Evolutionary conservation across 1,140 invertebrate genomes (phyloP), one percentile per base, ranked within the genome.

Genomic region (Drosophila virilis): DNA sequence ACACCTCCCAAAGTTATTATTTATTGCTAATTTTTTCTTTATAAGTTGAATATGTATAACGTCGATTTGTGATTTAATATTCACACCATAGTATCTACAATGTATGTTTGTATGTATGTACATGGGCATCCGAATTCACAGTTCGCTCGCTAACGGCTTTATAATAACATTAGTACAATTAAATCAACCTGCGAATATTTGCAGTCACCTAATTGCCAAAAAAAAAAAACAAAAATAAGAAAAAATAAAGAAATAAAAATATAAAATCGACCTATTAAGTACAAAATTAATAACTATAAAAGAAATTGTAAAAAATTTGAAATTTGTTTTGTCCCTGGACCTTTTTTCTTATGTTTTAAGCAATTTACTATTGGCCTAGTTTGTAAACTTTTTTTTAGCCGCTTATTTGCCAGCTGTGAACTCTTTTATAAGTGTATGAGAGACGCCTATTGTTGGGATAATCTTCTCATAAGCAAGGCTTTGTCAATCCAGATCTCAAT

Each of bases 181-280:
- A 8, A 48, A 61, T 37, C 13, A 60, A 17, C 0, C 55, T 58
- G 40, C 57, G 38, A 45, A 42, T 55, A 59, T 55, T 57, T 74
- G 72, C 73, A 58, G 40, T 60, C 33, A 61, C 22, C 40, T 58
- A 46, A 78, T 68, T 81, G 74, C 77, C 68, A 80, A 80, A 60
- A 45, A 48, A 51, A 70, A 13, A 65, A 40, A 38, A 2, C 42
- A 45, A 28, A 61, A 65, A 48, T 46, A 35, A 46, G 15, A 60
- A 10, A 43, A 35, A 46, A 52, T 10, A 37, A 54, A 50, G 9
- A 33, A 52, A 64, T 8, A 52, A 54, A 59, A 57, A 58, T 58
- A 55, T 43, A 52, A 71, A 79, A 60, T 69, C 48, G 32, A 61
- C 66, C 66, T 69, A 69, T 69, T 75, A 59, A 79, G 77, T 79